Base-by-base conservation (phyloP, 2,888 invertebrate genomes). In the Aphrophora alni region DNA sequence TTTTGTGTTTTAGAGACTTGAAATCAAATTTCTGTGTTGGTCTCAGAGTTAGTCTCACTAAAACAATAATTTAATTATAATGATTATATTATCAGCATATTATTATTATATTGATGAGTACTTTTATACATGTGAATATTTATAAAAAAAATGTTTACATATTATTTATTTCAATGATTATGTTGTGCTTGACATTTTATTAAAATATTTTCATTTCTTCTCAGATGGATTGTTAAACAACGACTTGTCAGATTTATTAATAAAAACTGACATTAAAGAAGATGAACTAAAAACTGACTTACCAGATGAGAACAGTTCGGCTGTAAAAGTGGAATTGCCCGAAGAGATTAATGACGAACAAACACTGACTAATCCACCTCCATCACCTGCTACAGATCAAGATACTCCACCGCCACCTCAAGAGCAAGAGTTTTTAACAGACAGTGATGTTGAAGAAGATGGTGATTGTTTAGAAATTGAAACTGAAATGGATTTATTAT, bases 351-450 rank as follows among this genome's bases (percentile, higher is more conserved):
- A 81, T 38, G 81, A 74, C 17, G 81, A 81, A 59, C 72, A 71
- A 27, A 77, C 69, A 0, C 78, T 81, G 7, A 81, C 75, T 28
- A 82, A 82, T 70, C 82, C 82, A 21, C 82, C 80, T 21, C 82
- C 82, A 24, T 82, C 82, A 1, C 82, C 82, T 5, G 82, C 82
- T n/a, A 81, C 78, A 1, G 82, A 82, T 72, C 75, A 77, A 7
- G 79, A 79, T 69, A 74, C 75, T 12, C 75, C 82, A 21, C 75
- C 75, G 4, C 59, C 82, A 14, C 70, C 28, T 14, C 26, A 38
- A 24, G 68, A 71, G 25, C 33, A 1, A 4, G 17, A n/a, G 17
- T 71, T 71, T 33, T 26, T 26, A 71, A 21, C 21, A 21, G 3
- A 33, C 8, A 8, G 33, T 5, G n/a, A 59, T 21, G n/a, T n/a